Base-by-base conservation (phyloP, 2,797 vertebrate genomes). In the Sarcoramphus papa region DNA sequence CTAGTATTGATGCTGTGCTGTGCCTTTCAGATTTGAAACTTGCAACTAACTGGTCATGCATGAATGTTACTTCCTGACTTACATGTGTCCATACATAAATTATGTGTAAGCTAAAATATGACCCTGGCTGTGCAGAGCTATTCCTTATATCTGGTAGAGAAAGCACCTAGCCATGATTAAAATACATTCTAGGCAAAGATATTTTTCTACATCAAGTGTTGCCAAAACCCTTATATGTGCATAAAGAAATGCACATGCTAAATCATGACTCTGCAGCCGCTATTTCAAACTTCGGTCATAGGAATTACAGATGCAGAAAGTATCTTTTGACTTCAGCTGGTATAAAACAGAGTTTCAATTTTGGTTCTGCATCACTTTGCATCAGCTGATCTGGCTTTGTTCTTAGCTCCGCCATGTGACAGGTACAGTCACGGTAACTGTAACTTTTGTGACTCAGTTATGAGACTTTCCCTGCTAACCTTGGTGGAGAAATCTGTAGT, bases 11-110 rank as follows among this genome's bases (percentile, higher is more conserved):
- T 95, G 92, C 75, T 85, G 73, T 83, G 54, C 25, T 50, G 4
- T 10, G 7, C 25, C 79, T 90, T 97, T 94, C 77, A 92, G 85
- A 89, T 93, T 65, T 90, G 68, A 97, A 96, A 95, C 79, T 94
- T 95, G 81, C 31, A 65, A 35, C 57, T 70, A 74, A 73, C 35
- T 54, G 18, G 41, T 45, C 43, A 54, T 16, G 8, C 65, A n/a
- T 72, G 56, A 73, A 56, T 65, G 27, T 43, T 92, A 25, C 41
- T 85, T 75, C 37, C 56, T 76, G 50, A 45, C 14, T 78, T 43
- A 31, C 10, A 41, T 16, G 21, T 41, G 7, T 51, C 28, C 2
- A 5, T 19, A 9, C 37, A 40, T 30, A 78, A 62, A 57, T 18
- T 28, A 40, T 2, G 3, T 48, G 41, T 23, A 83, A 79, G 24